phyloP scores from a whole-genome alignment of 1,140 invertebrate genomes.

The Proctacanthus coquilletti region DNA sequence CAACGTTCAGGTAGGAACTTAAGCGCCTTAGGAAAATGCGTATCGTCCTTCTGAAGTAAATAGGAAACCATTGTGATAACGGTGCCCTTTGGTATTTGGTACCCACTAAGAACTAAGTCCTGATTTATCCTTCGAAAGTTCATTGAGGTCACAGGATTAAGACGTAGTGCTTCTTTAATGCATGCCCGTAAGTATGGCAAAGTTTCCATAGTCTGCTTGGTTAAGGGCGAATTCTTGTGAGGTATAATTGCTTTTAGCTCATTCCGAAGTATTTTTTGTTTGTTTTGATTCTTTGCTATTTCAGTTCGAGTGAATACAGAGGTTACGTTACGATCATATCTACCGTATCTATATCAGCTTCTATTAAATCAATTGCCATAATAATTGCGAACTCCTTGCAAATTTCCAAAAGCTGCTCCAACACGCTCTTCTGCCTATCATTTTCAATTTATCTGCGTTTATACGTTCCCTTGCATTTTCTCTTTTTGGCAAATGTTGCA shows the following conservation, averaged over 20 bases:
- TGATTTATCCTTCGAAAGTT: constrained; percentile 59
- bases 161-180: constrained; percentile 46
- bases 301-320: constrained; percentile 2
- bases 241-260: constrained; percentile 31
- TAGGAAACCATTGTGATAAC: constrained; percentile 9
- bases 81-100: constrained; percentile 60
- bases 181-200: constrained; percentile 36
- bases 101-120: constrained; percentile 61
- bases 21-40: constrained; percentile 45
- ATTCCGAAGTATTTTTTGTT: constrained; percentile 34
- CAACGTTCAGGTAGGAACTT: constrained; percentile 62
- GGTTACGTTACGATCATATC: too few species aligned
- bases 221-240: constrained; percentile 23
- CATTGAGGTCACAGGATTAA: constrained; percentile 72
- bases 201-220: constrained; percentile 21
- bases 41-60: constrained; percentile 11
- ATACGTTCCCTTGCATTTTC: constrained; percentile 7
- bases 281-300: constrained; percentile 33
- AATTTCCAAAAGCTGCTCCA: constrained; percentile 41
- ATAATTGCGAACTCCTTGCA: constrained; percentile 39
- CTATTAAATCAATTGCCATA: constrained; percentile 53
- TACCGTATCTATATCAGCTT: constrained; percentile 62
- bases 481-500: constrained; percentile 8
- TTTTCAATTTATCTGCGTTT: background rate
- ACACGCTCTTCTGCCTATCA: constrained; percentile 27